These are phyloP conservation scores for Lanistes nyassanus DNA, from an alignment of 1,140 invertebrate species.

Conservation along the genomic window DNA sequence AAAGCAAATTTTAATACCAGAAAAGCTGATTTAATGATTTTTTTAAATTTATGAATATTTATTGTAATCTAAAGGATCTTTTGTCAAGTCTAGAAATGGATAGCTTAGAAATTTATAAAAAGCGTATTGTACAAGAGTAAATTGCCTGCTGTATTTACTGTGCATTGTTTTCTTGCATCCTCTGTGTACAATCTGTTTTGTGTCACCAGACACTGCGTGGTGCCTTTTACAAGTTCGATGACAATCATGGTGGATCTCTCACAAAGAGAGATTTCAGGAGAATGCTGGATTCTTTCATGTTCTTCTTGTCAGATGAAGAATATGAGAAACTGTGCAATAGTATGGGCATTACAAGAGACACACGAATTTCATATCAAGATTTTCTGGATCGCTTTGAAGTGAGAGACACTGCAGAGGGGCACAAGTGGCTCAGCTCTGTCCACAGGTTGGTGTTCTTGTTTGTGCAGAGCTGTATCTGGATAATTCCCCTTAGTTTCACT, in stretches of 20 bases:
- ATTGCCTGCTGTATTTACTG: too few relatives aligned
- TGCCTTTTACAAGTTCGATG: slow-evolving; percentile 65
- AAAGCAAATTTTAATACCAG: too few relatives aligned
- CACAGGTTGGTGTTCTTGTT: slow-evolving; percentile 49
- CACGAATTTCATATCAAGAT: slow-evolving; percentile 52
- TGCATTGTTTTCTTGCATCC: not conserved
- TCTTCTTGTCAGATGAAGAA: slow-evolving; percentile 55
- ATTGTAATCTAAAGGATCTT: too few relatives aligned
- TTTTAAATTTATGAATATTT: too few relatives aligned
- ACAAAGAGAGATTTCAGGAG: slow-evolving; percentile 57
- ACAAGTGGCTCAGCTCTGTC: slow-evolving; percentile 60
- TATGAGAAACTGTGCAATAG: slow-evolving; percentile 59
- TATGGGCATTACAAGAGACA: slow-evolving; percentile 50
- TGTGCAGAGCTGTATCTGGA: too few relatives aligned
- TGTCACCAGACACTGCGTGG: slow-evolving; percentile 53
- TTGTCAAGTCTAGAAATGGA: too few relatives aligned
- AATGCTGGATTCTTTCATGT: slow-evolving; percentile 62
- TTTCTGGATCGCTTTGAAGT: slow-evolving; percentile 60
- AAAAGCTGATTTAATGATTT: too few relatives aligned
- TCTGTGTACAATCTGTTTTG: not conserved
- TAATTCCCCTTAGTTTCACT: too few relatives aligned
- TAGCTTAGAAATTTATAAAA: not conserved
- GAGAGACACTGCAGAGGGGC: slow-evolving; percentile 58
- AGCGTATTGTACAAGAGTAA: too few relatives aligned
- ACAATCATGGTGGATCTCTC: slow-evolving; percentile 56